Conservation (phyloP, 2,113 vertebrate genomes). For the Propithecus coquereli region DNA sequence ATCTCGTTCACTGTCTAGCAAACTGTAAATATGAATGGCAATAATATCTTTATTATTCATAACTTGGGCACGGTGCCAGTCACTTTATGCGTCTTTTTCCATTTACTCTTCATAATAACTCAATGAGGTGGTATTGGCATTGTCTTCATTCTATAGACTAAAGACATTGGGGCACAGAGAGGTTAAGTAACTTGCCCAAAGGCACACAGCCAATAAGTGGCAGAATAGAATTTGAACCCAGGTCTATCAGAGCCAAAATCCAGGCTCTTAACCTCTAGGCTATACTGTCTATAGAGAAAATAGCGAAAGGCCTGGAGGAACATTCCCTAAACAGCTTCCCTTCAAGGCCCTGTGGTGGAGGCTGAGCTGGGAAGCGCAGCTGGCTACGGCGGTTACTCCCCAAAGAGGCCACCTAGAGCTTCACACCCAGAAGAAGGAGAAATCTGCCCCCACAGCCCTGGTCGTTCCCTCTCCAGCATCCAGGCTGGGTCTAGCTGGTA, state of each 20-base stretch:
- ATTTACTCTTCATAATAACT: too few relatives aligned
- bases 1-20: neutral
- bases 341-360: accelerated
- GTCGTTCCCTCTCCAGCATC: accelerated
- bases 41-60: too few relatives aligned
- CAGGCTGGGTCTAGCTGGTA: neutral
- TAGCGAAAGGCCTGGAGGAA: neutral
- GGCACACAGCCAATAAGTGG: neutral
- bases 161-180: neutral
- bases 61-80: accelerated
- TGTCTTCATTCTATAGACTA: neutral
- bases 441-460: accelerated
- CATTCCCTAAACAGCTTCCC: accelerated
- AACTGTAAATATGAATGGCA: neutral
- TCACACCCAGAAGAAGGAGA: neutral
- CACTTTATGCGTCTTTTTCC: neutral
- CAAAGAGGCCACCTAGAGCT: neutral
- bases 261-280: neutral
- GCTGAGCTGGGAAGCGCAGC: neutral
- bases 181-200: neutral
- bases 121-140: neutral
- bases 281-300: neutral
- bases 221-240: neutral
- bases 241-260: neutral
- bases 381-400: neutral